These are phyloP conservation scores for Plecturocebus donacophilus DNA, from an alignment of 2,113 vertebrate species.

Conservation along the genomic window DNA sequence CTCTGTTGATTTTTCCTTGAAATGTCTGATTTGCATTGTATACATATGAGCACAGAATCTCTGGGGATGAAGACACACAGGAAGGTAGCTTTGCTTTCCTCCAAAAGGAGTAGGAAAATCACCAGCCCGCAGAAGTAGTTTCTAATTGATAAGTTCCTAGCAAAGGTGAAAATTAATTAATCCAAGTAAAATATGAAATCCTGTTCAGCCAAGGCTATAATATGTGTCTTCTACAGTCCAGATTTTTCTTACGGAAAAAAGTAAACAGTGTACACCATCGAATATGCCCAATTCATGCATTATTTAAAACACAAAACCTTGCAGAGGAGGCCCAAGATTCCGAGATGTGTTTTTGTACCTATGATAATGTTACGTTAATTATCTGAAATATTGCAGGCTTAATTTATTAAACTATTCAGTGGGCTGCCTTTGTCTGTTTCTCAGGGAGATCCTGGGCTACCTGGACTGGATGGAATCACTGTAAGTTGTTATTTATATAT, in stretches of 20 bases:
- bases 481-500: constrained; percentile 85
- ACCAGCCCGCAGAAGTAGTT: constrained; percentile 48
- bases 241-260: constrained; percentile 38
- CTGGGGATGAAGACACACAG: constrained; percentile 42
- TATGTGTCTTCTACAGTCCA: constrained; percentile 45
- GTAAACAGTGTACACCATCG: background rate
- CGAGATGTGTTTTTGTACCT: background rate
- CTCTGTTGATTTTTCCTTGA: constrained; percentile 71
- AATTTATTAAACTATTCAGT: constrained; percentile 29
- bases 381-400: constrained; percentile 20
- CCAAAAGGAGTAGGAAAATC: constrained; percentile 64
- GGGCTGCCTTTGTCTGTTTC: constrained; percentile 65
- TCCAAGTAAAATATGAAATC: constrained; percentile 61
- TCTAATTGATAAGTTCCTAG: constrained; percentile 70
- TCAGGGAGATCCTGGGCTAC: constrained; percentile 88
- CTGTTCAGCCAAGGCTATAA: constrained; percentile 60
- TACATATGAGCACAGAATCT: constrained; percentile 60
- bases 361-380: background rate
- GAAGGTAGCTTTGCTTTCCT: constrained; percentile 61
- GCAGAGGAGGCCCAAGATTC: background rate
- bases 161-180: constrained; percentile 75
- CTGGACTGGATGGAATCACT: constrained; percentile 86
- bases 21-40: constrained; percentile 71
- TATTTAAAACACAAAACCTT: constrained; percentile 48
- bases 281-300: background rate